These are phyloP conservation scores for Caenorhabditis panamensis DNA, from an alignment of 2,888 invertebrate species.

Conservation along the genomic window DNA sequence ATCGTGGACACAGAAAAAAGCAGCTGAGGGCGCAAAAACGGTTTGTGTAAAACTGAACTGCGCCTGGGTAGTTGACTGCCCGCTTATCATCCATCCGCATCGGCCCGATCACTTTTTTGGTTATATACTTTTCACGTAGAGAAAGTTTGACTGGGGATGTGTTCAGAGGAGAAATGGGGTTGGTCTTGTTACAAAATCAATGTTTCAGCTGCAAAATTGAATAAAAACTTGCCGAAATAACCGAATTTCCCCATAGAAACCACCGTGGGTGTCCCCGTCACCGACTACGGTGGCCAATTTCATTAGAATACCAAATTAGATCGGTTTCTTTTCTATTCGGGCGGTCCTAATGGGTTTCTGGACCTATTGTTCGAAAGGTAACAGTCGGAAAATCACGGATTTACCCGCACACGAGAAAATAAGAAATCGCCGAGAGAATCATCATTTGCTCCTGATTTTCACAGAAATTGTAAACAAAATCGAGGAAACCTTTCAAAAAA, in stretches of 20 bases:
- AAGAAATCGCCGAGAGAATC: too few relatives aligned
- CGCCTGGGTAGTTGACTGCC: background rate
- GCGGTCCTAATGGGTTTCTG: constrained; percentile 5
- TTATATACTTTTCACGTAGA: background rate
- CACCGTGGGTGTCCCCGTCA: constrained; percentile 9
- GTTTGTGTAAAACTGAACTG: background rate
- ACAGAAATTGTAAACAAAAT: too few relatives aligned
- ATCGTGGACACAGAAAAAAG: constrained; percentile 6
- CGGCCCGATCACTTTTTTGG: background rate
- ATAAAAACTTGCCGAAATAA: background rate
- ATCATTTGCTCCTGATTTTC: too few relatives aligned
- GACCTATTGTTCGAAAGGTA: background rate
- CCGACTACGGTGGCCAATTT: background rate
- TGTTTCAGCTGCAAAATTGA: background rate
- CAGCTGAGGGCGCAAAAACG: too few relatives aligned
- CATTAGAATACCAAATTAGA: constrained; percentile 13
- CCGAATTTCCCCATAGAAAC: background rate
- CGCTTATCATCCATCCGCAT: constrained; percentile 27
- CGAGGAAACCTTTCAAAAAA: too few relatives aligned
- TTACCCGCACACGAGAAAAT: too few relatives aligned
- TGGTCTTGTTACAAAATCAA: too few relatives aligned
- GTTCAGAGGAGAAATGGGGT: background rate
- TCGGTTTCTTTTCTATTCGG: background rate
- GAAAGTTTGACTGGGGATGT: too few relatives aligned
- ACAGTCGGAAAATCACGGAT: background rate